A percentile compares a stretch with the other conserved stretches of the same genome.
Evolutionary conservation across 2,113 vertebrate genomes (phyloP).

Genomic region (Furnarius figulus): DNA sequence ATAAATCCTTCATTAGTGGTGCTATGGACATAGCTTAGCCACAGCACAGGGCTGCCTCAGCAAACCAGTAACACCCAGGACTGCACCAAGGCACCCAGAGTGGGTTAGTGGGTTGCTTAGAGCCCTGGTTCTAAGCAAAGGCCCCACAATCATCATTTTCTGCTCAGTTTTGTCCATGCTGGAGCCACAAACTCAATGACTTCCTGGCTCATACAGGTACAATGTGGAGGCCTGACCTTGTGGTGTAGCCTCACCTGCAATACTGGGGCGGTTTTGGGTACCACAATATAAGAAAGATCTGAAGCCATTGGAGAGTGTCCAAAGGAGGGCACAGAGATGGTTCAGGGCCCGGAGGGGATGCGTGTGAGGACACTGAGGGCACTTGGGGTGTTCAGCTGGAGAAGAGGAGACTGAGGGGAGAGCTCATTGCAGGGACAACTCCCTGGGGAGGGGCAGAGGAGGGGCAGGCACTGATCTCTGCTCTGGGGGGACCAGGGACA

Average conservation of each 20-base stretch:
- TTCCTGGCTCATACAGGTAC: not conserved
- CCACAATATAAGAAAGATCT: not conserved
- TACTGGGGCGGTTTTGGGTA: not conserved
- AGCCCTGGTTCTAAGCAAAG: too few species aligned
- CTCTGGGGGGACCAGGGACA: not conserved
- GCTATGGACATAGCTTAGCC: not conserved
- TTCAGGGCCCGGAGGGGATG: not conserved
- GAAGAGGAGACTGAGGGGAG: not conserved
- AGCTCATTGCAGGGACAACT: not conserved
- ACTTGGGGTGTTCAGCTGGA: not conserved
- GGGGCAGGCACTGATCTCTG: not conserved
- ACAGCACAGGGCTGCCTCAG: not conserved
- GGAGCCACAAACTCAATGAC: not conserved
- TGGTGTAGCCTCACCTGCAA: not conserved
- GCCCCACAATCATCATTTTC: not conserved
- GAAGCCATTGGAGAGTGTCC: not conserved
- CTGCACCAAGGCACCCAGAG: not conserved
- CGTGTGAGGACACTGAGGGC: not conserved
- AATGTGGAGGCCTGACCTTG: accelerated
- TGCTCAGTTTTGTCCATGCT: not conserved
- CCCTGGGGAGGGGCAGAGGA: not conserved
- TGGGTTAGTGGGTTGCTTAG: too few species aligned
- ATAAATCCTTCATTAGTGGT: not conserved
- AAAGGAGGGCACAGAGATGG: not conserved
- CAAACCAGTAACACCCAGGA: not conserved